Base-by-base conservation (phyloP, 2,888 invertebrate species). In the Scrobipalpa costella region DNA sequence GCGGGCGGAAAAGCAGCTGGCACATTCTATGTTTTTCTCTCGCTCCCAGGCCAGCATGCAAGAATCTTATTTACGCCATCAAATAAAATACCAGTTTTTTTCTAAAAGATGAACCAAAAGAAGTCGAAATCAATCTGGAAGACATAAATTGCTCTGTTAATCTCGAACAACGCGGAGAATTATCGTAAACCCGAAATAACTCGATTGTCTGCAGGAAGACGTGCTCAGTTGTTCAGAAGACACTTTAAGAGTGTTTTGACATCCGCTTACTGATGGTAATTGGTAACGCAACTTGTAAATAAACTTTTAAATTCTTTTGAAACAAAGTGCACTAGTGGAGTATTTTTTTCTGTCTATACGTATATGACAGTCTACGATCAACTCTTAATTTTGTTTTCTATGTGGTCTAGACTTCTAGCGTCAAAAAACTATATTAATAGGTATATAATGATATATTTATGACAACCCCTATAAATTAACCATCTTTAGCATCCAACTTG, bases 71-170 rank as follows among this genome's bases (percentile, higher is more conserved):
- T 27, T 5, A 40, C 13, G 13, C 40, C n/a, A 15, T 5, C n/a
- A 15, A 15, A 5, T 1, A 44, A 44, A 44, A 44, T 44, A 15
- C 15, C 15, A 13, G 13, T 7, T 1, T 40, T 33, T n/a, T n/a
- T 33, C 2, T 34, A 55, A 44, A 27, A 36, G 44, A n/a, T 40
- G 7, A 0, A 49, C n/a, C 15, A 60, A 60, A 47, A 69, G 66
- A 73, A 75, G 74, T 72, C 73, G 78, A 77, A 76, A 77, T 88
- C 84, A 86, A 87, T 88, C 87, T 85, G 72, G 62, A 62, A 68
- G 87, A 87, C 88, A 78, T 86, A 86, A 85, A 87, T 83, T 83
- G 70, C 78, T 81, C 73, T 74, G 77, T 82, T 85, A 84, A 86
- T 85, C 86, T 81, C 72, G 69, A 72, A 82, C 83, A 81, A 78